A percentile compares a stretch with the other conserved stretches of the same genome.
Conservation (phyloP, 92 coral and sea anemone species). For the Palythoa heliodiscus region DNA sequence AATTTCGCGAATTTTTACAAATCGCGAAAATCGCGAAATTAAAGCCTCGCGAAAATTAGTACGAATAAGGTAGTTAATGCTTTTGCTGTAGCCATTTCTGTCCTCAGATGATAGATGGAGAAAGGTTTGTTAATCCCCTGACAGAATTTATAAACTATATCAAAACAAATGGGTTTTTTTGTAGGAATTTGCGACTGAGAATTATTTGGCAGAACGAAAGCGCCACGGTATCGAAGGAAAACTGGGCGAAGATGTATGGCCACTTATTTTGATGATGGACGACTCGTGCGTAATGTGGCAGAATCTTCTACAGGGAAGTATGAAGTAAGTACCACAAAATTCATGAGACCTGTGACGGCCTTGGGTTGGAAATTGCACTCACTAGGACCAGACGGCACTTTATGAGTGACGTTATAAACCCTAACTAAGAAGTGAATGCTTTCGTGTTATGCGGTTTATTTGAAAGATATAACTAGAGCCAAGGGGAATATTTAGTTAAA, state of each 20-base stretch:
- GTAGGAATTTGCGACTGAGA: conserved; percentile 96
- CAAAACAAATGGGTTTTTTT: not conserved
- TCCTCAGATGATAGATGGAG: not conserved
- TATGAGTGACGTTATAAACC: not conserved
- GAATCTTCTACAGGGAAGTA: conserved; percentile 64
- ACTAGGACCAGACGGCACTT: not conserved
- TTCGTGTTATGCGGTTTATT: not conserved
- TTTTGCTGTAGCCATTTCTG: not conserved
- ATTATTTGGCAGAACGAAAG: conserved; percentile 78
- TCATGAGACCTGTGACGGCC: too few species aligned
- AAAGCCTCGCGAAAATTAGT: too few species aligned
- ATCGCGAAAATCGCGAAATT: too few species aligned
- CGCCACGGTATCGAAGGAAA: conserved; percentile 75
- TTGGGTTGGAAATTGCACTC: not conserved
- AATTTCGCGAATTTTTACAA: too few species aligned
- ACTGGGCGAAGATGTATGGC: conserved; percentile 81
- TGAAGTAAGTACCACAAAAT: conserved; percentile 46
- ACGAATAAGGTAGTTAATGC: not conserved
- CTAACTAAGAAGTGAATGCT: not conserved
- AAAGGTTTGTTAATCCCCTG: too few species aligned
- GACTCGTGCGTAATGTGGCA: conserved; percentile 99
- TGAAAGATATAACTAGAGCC: not conserved
- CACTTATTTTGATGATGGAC: conserved; percentile 90
- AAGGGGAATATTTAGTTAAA: too few species aligned
- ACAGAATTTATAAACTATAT: not conserved